phyloP scores from a whole-genome alignment of 37 sponge, comb jelly and placozoan species.

The Axinella damicornis region DNA sequence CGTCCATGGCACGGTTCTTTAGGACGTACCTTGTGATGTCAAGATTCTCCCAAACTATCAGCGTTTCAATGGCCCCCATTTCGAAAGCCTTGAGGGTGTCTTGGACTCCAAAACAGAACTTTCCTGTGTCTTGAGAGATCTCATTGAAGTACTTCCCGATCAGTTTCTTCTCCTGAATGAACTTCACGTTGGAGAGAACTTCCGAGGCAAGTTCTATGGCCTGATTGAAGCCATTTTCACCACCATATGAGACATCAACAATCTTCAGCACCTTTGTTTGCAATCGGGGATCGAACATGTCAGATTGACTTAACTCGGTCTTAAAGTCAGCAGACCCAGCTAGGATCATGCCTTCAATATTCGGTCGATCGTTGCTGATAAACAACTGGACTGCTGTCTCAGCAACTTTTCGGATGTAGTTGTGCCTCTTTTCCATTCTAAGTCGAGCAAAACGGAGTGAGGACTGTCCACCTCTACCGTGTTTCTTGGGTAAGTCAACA shows the following conservation, averaged over 20 bases:
- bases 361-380: constrained; percentile 92
- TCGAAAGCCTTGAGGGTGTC: constrained; percentile 95
- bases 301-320: constrained; percentile 96
- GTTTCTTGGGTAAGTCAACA: constrained; percentile 99
- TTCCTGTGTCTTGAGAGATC: constrained; percentile 99
- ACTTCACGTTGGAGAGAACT: constrained; percentile 97
- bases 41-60: constrained; percentile 99
- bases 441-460: constrained; percentile 98
- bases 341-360: constrained; percentile 94
- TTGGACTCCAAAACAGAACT: constrained; percentile 95
- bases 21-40: constrained; percentile 85
- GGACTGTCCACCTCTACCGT: constrained; percentile 98
- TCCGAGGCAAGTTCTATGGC: constrained; percentile 97
- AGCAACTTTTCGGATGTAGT: constrained; percentile 97
- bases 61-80: constrained; percentile 97
- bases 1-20: constrained; percentile 89
- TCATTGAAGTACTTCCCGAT: constrained; percentile 98
- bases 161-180: constrained; percentile 99
- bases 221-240: constrained; percentile 99
- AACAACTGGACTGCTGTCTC: constrained; percentile 96
- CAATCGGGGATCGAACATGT: constrained; percentile 98
- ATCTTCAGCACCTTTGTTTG: constrained; percentile 90
- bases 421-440: constrained; percentile 97
- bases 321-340: constrained; percentile 99
- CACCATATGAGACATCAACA: constrained; percentile 98